These are phyloP conservation scores for Epinotia bilunana DNA, from an alignment of 2,888 invertebrate genomes.

Conservation along the genomic window DNA sequence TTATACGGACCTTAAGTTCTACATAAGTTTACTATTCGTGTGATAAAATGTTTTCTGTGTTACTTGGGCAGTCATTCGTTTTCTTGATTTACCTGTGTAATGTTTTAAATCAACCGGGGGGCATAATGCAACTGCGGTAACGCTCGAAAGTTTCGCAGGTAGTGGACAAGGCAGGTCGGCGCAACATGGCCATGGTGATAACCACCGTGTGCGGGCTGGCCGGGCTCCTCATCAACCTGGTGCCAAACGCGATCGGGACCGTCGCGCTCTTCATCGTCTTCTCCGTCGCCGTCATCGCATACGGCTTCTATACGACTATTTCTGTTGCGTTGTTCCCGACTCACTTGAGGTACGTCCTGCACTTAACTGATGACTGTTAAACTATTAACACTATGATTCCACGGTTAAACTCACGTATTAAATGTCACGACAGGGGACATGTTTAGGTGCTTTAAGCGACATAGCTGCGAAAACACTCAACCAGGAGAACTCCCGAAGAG, in stretches of 20 bases:
- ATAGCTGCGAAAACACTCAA: too few relatives aligned
- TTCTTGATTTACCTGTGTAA: too few relatives aligned
- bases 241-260: constrained; percentile 74
- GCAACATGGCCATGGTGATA: constrained; percentile 64
- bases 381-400: not conserved
- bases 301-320: constrained; percentile 64
- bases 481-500: too few relatives aligned
- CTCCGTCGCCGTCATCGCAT: constrained; percentile 60
- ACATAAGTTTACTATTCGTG: too few relatives aligned
- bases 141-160: not conserved
- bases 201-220: constrained; percentile 72
- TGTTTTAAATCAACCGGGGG: too few relatives aligned
- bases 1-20: too few relatives aligned
- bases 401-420: too few relatives aligned
- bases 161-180: constrained; percentile 77
- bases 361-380: not conserved
- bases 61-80: too few relatives aligned
- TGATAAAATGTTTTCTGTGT: too few relatives aligned
- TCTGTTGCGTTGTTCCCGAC: constrained; percentile 70
- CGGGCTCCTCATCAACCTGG: constrained; percentile 79
- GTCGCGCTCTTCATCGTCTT: constrained; percentile 68
- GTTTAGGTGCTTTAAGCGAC: too few relatives aligned
- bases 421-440: too few relatives aligned
- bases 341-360: constrained; percentile 48
- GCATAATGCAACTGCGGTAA: not conserved